Evolutionary conservation across 2,113 vertebrate species (phyloP), one percentile per base, ranked within the genome.

Genomic region (Parus major): DNA sequence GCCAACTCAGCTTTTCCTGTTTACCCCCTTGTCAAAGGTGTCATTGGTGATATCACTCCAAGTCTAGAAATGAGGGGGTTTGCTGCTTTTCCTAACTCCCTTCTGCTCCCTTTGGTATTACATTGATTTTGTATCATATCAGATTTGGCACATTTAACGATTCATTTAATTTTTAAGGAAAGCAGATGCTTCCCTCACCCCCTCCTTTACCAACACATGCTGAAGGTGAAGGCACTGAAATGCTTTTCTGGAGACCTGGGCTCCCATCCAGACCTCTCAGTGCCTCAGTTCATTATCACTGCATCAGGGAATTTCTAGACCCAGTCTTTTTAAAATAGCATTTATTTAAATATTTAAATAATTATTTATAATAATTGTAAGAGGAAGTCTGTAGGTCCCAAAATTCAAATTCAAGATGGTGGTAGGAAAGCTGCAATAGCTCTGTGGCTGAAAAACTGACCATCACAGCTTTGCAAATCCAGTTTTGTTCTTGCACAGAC

Each of bases 1-100:
- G 88, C 88, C 87, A 96, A 7, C 79, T 96, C 88, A 91, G 90
- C 66, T 93, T 97, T 97, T 98, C 96, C 96, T 98, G 93, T 98
- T 96, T 97, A 95, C 50, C 85, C 94, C 89, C 82, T 86, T 73
- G 61, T 93, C 86, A 65, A 69, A 88, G 46, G 16, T 35, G 2
- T 96, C 89, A 57, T 57, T 82, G 59, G 53, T 65, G 90, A 77
- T 80, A 55, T 76, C 93, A 93, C 42, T 56, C 56, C 65, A 72
- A 69, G 55, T 93, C 90, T 92, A 83, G 92, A 95, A 97, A 95
- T 91, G 64, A 95, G 78, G 50, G 31, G 12, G 33, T 61, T 91
- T 92, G 61, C 64, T 66, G 86, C 33, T 55, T 88, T 91, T 90
- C 86, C 57, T 73, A 49, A 25, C n/a, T 80, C 25, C 52, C 55